Evolutionary conservation across 2,113 vertebrate genomes (phyloP).

Genomic region (Urocolius indicus): DNA sequence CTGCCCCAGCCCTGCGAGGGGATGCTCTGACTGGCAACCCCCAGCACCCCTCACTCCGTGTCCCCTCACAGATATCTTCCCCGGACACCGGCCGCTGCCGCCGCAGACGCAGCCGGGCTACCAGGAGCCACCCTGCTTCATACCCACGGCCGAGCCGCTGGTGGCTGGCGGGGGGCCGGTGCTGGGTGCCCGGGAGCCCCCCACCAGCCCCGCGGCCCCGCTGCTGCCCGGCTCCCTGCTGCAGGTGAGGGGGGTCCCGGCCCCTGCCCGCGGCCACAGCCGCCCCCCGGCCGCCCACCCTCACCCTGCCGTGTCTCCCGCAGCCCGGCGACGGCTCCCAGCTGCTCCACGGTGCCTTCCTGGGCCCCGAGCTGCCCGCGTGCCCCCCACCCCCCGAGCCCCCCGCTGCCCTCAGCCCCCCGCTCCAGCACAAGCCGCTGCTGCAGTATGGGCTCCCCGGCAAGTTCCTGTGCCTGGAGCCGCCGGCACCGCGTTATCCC

Average conservation of each 20-base stretch:
- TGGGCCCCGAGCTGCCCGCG: conserved; percentile 44
- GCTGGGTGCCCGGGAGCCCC: background rate
- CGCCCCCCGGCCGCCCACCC: background rate
- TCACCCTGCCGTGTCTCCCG: background rate
- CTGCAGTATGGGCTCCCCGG: conserved; percentile 8
- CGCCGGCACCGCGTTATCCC: background rate
- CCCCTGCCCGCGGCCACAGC: rapidly evolving
- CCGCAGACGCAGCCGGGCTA: conserved; percentile 18
- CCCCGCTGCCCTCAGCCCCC: background rate
- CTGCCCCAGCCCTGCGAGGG: background rate
- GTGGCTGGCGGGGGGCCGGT: background rate
- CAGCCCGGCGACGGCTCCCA: conserved; percentile 62
- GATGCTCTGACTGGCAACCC: background rate
- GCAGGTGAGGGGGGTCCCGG: conserved; percentile 65
- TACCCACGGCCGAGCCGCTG: conserved; percentile 46
- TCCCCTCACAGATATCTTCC: conserved; percentile 75
- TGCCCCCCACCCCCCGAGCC: conserved; percentile 40
- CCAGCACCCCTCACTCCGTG: background rate
- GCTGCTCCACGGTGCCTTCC: conserved; percentile 40
- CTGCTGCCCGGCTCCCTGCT: conserved; percentile 5
- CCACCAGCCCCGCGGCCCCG: background rate
- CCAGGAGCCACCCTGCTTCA: conserved; percentile 63
- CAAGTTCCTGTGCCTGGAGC: conserved; percentile 44
- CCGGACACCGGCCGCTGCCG: conserved; percentile 18
- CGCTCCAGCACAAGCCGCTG: conserved; percentile 54